Evolutionary conservation across 2,888 invertebrate species (phyloP), one percentile per base, ranked within the genome.

Genomic region (Osmoderma eremita): DNA sequence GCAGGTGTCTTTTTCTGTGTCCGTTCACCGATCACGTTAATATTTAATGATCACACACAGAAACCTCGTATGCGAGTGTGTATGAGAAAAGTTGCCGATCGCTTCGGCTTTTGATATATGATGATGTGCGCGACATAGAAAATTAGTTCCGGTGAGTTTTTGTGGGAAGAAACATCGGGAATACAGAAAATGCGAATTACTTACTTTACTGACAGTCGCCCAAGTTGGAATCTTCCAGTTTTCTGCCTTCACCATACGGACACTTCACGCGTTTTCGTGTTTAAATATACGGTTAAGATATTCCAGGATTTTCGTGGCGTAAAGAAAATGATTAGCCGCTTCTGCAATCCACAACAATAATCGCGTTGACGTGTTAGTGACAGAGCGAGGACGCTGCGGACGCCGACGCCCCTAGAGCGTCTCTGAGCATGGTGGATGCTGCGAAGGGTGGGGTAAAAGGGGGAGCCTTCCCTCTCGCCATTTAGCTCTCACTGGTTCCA

Each of bases 351-450:
- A 73, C 74, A 75, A 76, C 74, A 77, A 78, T 78, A 77, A 76
- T 73, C 72, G 72, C 70, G 75, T 75, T 79, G 78, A 79, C 77
- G 75, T 77, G 75, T 75, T 71, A 74, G 75, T 79, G 78, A 78
- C 78, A 79, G 76, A 70, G 75, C 71, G 76, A 74, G 74, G 75
- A 76, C 77, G 78, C 77, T 75, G 70, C 75, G 77, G 78, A 79
- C 81, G 81, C 77, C 81, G 80, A 81, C 82, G 81, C 81, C 81
- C 81, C 79, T 77, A 77, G 71, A 77, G 77, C 79, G 77, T 79
- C 80, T 74, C 76, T 77, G 77, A 75, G 75, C 77, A 75, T 75
- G 77, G 76, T 75, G 80, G 80, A 80, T 80, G 77, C 80, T 79
- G 79, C 73, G 76, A 76, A 75, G 77, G 76, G 73, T 69, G 72